Evolutionary conservation across 1,140 invertebrate species (phyloP).

Genomic region (Acyrthosiphon pisum): DNA sequence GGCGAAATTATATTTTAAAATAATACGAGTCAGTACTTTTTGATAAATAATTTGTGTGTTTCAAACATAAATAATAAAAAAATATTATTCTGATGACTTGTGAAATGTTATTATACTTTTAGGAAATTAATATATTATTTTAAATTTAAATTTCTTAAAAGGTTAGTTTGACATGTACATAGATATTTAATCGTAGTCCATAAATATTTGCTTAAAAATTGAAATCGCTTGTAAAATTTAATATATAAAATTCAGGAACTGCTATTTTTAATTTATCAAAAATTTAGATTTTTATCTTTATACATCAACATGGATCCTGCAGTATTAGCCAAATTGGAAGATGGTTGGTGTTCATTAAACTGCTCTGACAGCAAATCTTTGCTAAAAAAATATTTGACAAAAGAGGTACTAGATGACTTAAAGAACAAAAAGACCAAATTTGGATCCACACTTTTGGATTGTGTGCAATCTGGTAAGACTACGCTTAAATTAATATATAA

Average conservation of each 20-base stretch:
- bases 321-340: conserved; percentile 86
- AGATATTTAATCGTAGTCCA: too few relatives aligned
- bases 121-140: background rate
- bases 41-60: background rate
- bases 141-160: background rate
- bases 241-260: background rate
- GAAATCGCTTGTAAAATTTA: background rate
- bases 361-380: conserved; percentile 91
- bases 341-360: conserved; percentile 85
- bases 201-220: background rate
- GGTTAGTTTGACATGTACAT: background rate
- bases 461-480: conserved; percentile 83
- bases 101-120: background rate
- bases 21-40: too few relatives aligned
- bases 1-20: background rate
- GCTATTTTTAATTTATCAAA: background rate
- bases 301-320: conserved; percentile 74
- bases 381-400: conserved; percentile 92
- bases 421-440: conserved; percentile 92
- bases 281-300: conserved; percentile 3
- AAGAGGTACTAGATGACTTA: conserved; percentile 86
- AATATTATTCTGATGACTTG: background rate
- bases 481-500: background rate
- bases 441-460: conserved; percentile 87
- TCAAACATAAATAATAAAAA: background rate